phyloP scores from a whole-genome alignment of 2,888 invertebrate species.

The Toxonevra muliebris region DNA sequence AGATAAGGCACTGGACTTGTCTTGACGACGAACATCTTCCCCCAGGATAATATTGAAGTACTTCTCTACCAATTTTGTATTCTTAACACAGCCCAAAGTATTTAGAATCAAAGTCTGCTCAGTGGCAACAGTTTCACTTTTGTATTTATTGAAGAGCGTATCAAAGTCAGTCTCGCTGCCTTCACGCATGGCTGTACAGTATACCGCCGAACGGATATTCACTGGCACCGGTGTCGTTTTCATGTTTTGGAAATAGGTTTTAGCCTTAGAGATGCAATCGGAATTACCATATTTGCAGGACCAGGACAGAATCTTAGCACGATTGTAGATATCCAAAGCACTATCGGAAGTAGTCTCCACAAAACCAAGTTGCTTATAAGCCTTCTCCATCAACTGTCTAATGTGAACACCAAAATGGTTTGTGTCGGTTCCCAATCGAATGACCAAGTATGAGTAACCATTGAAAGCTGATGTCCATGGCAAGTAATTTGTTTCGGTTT shows the following conservation, averaged over 20 bases:
- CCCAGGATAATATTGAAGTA: conserved; percentile 67
- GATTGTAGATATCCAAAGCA: conserved; percentile 70
- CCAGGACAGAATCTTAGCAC: conserved; percentile 69
- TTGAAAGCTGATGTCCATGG: conserved; percentile 79
- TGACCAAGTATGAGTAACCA: conserved; percentile 40
- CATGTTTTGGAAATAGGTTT: conserved; percentile 52
- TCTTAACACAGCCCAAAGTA: conserved; percentile 74
- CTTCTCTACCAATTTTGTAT: conserved; percentile 62
- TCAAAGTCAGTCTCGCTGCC: conserved; percentile 68
- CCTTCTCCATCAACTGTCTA: conserved; percentile 63
- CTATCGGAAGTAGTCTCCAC: conserved; percentile 61
- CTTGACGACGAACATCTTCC: conserved; percentile 36
- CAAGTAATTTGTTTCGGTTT: conserved; percentile 74
- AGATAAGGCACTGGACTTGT: conserved; percentile 48
- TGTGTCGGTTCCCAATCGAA: conserved; percentile 46
- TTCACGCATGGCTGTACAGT: conserved; percentile 46
- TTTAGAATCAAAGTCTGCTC: conserved; percentile 74
- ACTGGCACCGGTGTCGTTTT: conserved; percentile 36
- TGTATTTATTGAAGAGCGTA: conserved; percentile 70
- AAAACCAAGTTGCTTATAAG: conserved; percentile 68
- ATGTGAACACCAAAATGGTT: conserved; percentile 61
- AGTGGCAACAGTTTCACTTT: conserved; percentile 68
- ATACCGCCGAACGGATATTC: conserved; percentile 51
- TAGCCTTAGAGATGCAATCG: conserved; percentile 68
- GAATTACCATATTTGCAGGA: conserved; percentile 72